These are phyloP conservation scores for Panagrolaimus sp. DNA, from an alignment of 1,140 invertebrate genomes.

Conservation along the genomic window DNA sequence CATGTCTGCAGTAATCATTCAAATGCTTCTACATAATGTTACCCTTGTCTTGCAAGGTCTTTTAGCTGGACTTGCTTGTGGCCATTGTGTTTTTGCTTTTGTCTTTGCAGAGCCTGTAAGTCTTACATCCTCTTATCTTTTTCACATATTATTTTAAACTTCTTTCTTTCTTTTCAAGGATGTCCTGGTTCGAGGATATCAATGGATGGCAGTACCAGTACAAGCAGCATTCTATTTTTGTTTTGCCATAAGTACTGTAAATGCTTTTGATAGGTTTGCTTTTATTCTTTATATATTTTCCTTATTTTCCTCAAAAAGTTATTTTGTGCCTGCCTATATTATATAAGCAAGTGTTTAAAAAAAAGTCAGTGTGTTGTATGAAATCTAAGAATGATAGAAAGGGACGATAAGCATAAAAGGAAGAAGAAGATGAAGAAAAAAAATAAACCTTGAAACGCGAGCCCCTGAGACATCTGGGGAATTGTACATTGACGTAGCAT, in stretches of 20 bases:
- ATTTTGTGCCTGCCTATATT: background rate
- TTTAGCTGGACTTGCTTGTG: background rate
- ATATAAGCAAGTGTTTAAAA: background rate
- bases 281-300: conserved; percentile 3
- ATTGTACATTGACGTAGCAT: too few species aligned
- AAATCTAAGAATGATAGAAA: too few species aligned
- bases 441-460: too few species aligned
- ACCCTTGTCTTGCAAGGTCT: conserved; percentile 11
- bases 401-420: too few species aligned
- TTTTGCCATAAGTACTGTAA: conserved; percentile 12
- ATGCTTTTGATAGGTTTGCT: conserved; percentile 13
- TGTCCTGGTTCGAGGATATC: conserved; percentile 8
- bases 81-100: conserved; percentile 10
- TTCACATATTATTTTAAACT: background rate
- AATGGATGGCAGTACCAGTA: conserved; percentile 11
- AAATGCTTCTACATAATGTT: conserved; percentile 5
- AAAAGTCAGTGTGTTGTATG: background rate
- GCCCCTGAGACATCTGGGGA: too few species aligned
- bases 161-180: background rate
- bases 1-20: conserved; percentile 10
- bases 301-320: background rate
- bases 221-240: conserved; percentile 10
- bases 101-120: conserved; percentile 8
- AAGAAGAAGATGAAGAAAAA: too few species aligned
- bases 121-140: background rate